Percentiles rank a stretch among this genome's conserved stretches.
phyloP scores from a whole-genome alignment of 2,888 invertebrate species.

The Hyppa rectilinea region DNA sequence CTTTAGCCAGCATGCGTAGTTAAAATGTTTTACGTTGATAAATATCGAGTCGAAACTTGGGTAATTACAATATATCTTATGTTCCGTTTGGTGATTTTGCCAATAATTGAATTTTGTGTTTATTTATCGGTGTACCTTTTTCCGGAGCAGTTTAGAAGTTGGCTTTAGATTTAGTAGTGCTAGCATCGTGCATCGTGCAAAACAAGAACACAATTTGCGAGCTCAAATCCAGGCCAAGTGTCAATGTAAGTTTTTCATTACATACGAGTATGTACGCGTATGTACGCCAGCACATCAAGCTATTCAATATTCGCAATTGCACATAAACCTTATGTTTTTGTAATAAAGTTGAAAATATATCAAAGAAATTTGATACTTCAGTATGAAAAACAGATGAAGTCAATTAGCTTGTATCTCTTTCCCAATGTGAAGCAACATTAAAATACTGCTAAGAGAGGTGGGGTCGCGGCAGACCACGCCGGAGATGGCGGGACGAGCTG shows the following conservation, averaged over 20 bases:
- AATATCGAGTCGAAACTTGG: slow-evolving; percentile 59
- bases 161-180: slow-evolving; percentile 1
- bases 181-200: neutral
- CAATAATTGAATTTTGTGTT: slow-evolving; percentile 53
- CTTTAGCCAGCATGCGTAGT: slow-evolving; percentile 57
- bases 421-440: no score
- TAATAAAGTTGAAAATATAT: no score
- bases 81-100: slow-evolving; percentile 41
- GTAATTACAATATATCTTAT: slow-evolving; percentile 63
- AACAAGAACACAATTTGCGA: neutral
- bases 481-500: no score
- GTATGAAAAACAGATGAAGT: no score
- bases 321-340: no score
- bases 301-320: no score
- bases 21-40: slow-evolving; percentile 63
- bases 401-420: no score
- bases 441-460: no score
- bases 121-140: slow-evolving; percentile 33
- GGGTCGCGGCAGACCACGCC: no score
- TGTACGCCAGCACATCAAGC: no score
- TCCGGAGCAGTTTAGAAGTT: neutral
- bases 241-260: neutral
- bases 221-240: neutral
- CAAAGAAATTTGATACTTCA: no score
- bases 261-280: no score